Percentiles rank a stretch among this genome's conserved stretches.
Evolutionary conservation across 1,140 invertebrate species (phyloP).

Genomic region (Drosophila arizonae): DNA sequence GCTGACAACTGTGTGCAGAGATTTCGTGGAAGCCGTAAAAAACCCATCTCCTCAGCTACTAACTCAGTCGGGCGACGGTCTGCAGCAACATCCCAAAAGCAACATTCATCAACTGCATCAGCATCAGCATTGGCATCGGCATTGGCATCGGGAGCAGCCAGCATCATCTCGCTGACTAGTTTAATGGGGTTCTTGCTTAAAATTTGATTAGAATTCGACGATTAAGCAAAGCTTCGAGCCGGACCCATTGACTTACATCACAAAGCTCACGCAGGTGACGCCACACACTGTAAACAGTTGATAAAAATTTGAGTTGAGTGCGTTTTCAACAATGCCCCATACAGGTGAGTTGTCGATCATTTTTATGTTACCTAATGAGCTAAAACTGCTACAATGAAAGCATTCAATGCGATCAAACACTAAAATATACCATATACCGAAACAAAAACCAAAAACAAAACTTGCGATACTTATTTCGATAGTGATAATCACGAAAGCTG

Average conservation of each 20-base stretch:
- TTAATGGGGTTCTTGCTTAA: conserved; percentile 69
- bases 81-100: conserved; percentile 27
- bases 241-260: conserved; percentile 52
- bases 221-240: conserved; percentile 52
- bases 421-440: conserved; percentile 18
- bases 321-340: conserved; percentile 63
- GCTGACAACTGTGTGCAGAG: conserved; percentile 27
- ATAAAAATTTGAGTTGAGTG: conserved; percentile 36
- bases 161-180: conserved; percentile 53
- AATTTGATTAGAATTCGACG: conserved; percentile 77
- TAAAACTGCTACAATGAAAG: conserved; percentile 51
- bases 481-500: conserved; percentile 10
- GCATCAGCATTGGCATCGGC: conserved; percentile 1
- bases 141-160: conserved; percentile 33
- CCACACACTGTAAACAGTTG: conserved; percentile 58
- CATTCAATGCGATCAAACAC: conserved; percentile 42
- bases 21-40: conserved; percentile 78
- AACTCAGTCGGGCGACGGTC: conserved; percentile 34
- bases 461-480: conserved; percentile 19
- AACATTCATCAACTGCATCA: conserved; percentile 51
- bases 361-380: conserved; percentile 59
- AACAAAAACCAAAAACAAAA: conserved; percentile 19
- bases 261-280: conserved; percentile 51
- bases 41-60: conserved; percentile 34
- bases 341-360: conserved; percentile 60